These are phyloP conservation scores for Lasius fuliginosus DNA, from an alignment of 2,888 invertebrate genomes.

Conservation along the genomic window DNA sequence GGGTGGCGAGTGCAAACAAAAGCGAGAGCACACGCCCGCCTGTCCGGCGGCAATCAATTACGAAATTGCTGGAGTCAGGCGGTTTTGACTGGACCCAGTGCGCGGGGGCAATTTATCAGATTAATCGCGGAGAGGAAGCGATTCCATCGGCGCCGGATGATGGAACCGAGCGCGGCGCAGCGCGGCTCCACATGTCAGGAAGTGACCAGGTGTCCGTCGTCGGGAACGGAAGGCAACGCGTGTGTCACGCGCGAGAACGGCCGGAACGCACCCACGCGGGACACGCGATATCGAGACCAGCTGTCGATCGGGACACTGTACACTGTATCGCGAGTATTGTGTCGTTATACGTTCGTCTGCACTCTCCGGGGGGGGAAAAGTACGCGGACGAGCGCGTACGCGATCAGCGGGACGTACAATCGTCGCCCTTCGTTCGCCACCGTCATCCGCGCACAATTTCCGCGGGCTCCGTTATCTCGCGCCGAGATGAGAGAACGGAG, in stretches of 20 bases:
- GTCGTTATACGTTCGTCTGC: not conserved
- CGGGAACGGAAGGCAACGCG: conserved; percentile 6
- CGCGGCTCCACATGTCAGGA: conserved; percentile 74
- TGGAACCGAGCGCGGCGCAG: conserved; percentile 48
- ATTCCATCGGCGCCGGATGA: conserved; percentile 71
- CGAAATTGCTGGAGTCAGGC: conserved; percentile 73
- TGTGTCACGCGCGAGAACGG: not conserved
- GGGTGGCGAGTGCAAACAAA: conserved; percentile 51
- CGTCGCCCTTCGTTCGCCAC: not conserved
- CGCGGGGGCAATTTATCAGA: conserved; percentile 78
- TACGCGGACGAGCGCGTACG: conserved; percentile 20
- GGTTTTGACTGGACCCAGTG: conserved; percentile 68
- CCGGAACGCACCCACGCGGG: conserved; percentile 70
- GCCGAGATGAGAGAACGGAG: conserved; percentile 7
- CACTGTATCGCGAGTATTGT: conserved; percentile 48
- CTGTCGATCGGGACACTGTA: conserved; percentile 72
- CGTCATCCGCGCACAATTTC: conserved; percentile 19
- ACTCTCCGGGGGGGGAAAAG: conserved; percentile 31
- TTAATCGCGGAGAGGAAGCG: conserved; percentile 79
- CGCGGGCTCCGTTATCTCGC: conserved; percentile 31
- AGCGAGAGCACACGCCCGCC: conserved; percentile 36
- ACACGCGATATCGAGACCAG: conserved; percentile 77
- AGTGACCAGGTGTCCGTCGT: conserved; percentile 77
- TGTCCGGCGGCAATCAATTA: conserved; percentile 78
- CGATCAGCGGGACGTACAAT: not conserved